phyloP scores from a whole-genome alignment of 2,797 vertebrate species.

The Prunella strophiata region DNA sequence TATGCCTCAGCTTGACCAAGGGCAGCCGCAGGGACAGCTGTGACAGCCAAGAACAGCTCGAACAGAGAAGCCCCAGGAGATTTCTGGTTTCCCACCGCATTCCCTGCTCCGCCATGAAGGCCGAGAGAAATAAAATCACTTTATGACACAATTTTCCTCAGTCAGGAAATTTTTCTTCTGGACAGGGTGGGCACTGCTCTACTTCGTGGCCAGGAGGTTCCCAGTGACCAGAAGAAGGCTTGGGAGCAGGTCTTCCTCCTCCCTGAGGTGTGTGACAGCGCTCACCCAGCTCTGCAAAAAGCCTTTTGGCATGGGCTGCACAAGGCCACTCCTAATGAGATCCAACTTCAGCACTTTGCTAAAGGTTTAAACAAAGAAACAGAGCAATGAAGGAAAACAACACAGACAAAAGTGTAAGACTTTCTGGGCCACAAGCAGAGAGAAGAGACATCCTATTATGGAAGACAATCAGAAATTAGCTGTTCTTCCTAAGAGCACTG shows the following conservation, averaged over 20 bases:
- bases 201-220: not conserved
- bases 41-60: slow-evolving; percentile 31
- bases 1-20: not conserved
- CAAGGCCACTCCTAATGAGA: not conserved
- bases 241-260: not conserved
- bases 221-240: not conserved
- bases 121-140: not conserved
- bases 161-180: not conserved
- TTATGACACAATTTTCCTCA: not conserved
- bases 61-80: not conserved
- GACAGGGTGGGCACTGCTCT: fast-evolving
- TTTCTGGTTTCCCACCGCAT: slow-evolving; percentile 35
- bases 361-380: not conserved
- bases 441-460: not conserved
- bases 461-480: not conserved
- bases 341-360: not conserved
- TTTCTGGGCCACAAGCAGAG: not conserved
- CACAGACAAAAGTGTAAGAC: not conserved
- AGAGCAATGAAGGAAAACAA: not conserved
- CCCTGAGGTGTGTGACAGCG: not conserved
- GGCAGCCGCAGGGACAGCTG: not conserved
- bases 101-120: not conserved
- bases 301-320: not conserved
- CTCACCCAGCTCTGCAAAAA: fast-evolving
- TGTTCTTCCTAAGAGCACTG: fast-evolving